Evolutionary conservation across 2,888 invertebrate genomes (phyloP).

Genomic region (Bombylius major): DNA sequence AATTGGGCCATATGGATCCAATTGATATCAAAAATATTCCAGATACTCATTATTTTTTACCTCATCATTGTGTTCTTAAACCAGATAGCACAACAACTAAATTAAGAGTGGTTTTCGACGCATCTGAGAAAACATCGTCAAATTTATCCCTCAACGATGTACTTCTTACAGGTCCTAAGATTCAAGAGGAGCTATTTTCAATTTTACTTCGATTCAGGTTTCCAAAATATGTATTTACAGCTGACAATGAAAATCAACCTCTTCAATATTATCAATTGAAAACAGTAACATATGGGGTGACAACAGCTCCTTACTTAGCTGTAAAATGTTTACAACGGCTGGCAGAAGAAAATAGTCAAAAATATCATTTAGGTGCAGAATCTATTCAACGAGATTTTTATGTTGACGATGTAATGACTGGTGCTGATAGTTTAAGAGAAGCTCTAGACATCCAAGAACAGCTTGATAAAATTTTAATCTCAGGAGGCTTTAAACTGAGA

Average conservation of each 20-base stretch:
- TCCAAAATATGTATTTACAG: conserved; percentile 10
- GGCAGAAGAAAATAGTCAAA: too few relatives aligned
- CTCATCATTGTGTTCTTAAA: background rate
- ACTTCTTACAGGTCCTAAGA: conserved; percentile 14
- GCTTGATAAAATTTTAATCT: too few relatives aligned
- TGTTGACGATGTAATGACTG: too few relatives aligned
- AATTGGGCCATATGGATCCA: background rate
- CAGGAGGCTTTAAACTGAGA: too few relatives aligned
- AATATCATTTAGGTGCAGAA: too few relatives aligned
- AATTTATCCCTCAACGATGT: conserved; percentile 15
- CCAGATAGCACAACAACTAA: background rate
- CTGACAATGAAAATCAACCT: conserved; percentile 7
- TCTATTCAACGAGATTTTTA: too few relatives aligned
- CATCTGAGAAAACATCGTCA: conserved; percentile 1
- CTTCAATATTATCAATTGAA: conserved; percentile 8
- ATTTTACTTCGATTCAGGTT: background rate
- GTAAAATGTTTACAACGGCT: background rate
- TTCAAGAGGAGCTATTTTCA: conserved; percentile 14
- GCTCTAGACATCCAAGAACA: too few relatives aligned
- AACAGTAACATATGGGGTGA: conserved; percentile 14
- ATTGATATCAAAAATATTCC: background rate
- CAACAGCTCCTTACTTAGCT: too few relatives aligned
- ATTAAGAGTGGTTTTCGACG: background rate
- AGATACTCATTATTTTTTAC: background rate
- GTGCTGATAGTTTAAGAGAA: too few relatives aligned